A percentile compares a stretch with the other conserved stretches of the same genome.
phyloP scores from a whole-genome alignment of 2,113 vertebrate species.

The Junco hyemalis region DNA sequence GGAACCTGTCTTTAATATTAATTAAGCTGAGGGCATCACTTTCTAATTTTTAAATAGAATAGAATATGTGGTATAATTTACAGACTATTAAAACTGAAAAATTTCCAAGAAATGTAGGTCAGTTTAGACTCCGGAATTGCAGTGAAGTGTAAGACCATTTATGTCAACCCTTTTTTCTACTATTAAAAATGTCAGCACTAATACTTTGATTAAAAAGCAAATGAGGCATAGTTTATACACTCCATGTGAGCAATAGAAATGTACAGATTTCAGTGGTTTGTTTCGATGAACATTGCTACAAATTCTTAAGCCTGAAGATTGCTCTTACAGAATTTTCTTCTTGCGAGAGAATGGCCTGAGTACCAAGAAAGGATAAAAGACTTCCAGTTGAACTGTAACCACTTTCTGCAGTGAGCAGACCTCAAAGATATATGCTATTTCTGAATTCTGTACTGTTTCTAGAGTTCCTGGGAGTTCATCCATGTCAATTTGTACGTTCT shows the following conservation, averaged over 20 bases:
- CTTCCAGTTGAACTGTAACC: neutral
- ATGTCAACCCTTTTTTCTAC: neutral
- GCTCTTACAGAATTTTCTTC: neutral
- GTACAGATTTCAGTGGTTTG: neutral
- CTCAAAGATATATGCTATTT: neutral
- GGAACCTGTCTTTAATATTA: neutral
- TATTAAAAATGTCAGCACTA: slow-evolving; percentile 7
- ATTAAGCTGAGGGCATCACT: neutral
- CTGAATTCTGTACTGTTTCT: neutral
- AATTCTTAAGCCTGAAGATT: neutral
- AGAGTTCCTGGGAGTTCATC: neutral
- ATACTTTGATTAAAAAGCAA: slow-evolving; percentile 32
- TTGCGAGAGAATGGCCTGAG: neutral
- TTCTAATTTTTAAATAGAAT: neutral
- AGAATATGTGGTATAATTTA: neutral
- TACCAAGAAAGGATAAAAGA: neutral
- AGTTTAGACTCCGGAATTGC: neutral
- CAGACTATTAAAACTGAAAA: neutral
- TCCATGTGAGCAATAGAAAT: neutral
- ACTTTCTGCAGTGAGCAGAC: neutral
- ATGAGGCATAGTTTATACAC: neutral
- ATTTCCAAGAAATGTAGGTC: slow-evolving; percentile 18
- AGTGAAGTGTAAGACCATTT: neutral
- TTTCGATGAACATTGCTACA: neutral
- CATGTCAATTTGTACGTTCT: neutral